Evolutionary conservation across 2,113 vertebrate genomes (phyloP).

Genomic region (Ptilorrhoa leucosticta): DNA sequence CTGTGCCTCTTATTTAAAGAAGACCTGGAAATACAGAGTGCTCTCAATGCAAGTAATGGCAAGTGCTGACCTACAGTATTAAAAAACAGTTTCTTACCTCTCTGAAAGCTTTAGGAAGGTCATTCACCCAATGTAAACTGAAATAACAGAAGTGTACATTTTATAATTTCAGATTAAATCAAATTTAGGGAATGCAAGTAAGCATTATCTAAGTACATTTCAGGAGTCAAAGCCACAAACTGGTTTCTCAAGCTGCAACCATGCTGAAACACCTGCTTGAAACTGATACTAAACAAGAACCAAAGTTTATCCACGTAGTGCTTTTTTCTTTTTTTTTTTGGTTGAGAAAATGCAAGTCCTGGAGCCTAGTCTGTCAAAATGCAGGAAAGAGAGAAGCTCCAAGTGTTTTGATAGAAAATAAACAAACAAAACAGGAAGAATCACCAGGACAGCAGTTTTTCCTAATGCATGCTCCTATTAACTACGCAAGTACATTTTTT

Average conservation of each 20-base stretch:
- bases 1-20: not conserved
- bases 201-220: not conserved
- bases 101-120: slow-evolving; percentile 88
- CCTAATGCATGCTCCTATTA: not conserved
- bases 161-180: not conserved
- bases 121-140: slow-evolving; percentile 96
- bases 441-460: not conserved
- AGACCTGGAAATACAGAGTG: fast-evolving
- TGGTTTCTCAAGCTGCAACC: not conserved
- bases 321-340: not conserved
- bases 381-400: not conserved
- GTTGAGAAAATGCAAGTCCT: not conserved
- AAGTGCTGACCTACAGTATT: not conserved
- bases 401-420: not conserved
- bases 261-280: not conserved
- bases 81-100: slow-evolving; percentile 77
- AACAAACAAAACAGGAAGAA: not conserved
- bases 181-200: not conserved
- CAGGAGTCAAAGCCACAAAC: not conserved
- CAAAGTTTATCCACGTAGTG: fast-evolving
- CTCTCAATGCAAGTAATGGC: not conserved
- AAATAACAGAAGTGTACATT: slow-evolving; percentile 13
- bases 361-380: not conserved
- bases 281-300: not conserved
- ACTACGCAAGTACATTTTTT: not conserved